Base-by-base conservation (phyloP, 2,113 vertebrate genomes). In the Pionites leucogaster region DNA sequence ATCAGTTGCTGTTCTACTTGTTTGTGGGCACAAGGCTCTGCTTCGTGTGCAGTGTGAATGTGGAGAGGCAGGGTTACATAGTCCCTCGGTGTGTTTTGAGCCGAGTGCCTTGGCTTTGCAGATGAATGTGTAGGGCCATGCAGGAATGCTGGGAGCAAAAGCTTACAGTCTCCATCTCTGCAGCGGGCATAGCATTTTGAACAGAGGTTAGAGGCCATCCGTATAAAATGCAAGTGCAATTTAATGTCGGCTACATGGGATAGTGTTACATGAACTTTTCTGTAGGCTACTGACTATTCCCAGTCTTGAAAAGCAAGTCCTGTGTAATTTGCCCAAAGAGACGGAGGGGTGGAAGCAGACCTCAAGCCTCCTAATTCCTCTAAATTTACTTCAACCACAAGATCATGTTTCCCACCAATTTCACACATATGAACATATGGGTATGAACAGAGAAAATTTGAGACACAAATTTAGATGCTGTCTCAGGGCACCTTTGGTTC, bases 401-500 rank as follows among this genome's bases (percentile, higher is more conserved):
- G 41, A 63, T 75, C 3, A 2, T 7, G 20, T 74, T 93, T 93
- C 79, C 53, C 65, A 68, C 64, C 71, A 60, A 0, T 82, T 94
- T 94, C 82, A 59, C 53, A 46, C 47, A 13, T 57, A 19, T 0
- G 35, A 86, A 69, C 55, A 28, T 19, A 5, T 22, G 55, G 13
- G 17, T 89, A 72, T 87, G 72, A 88, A 64, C 52, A 39, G 35
- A 83, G 1, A 1, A n/a, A 81, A 78, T 25, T 19, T 49, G 42
- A 74, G 47, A 39, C 5, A 10, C 39, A 78, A 74, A 69, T 44
- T 75, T 42, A 88, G 85, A 49, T 47, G 52, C 53, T 95, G 60
- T 86, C 78, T 90, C 67, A 47, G 95, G 84, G 82, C 93, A 89
- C 77, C 92, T 93, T 75, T 88, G 65, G 80, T 87, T 81, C 31